phyloP scores from a whole-genome alignment of 2,113 vertebrate species.

The Lampris incognitus region DNA sequence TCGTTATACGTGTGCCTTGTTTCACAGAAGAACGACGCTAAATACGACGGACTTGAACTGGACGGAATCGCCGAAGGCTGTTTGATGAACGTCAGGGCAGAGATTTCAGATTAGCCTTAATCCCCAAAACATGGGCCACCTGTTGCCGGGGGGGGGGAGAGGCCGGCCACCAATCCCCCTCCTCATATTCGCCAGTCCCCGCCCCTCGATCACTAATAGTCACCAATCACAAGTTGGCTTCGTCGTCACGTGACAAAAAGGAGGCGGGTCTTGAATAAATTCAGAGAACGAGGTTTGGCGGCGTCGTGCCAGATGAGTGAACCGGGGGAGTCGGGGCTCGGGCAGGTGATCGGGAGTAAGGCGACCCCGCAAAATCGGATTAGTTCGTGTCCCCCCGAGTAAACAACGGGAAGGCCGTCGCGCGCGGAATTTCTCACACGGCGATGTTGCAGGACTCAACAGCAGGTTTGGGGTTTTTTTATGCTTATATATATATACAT shows the following conservation, averaged over 20 bases:
- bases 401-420: background rate
- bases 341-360: background rate
- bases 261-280: background rate
- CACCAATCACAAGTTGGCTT: constrained; percentile 31
- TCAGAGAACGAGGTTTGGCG: background rate
- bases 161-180: too few relatives aligned
- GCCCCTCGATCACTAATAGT: too few relatives aligned
- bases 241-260: constrained; percentile 34
- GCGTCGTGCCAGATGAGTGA: background rate
- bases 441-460: constrained; percentile 58
- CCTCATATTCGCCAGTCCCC: too few relatives aligned
- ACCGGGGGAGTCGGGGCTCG: background rate
- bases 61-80: too few relatives aligned
- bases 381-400: constrained; percentile 17
- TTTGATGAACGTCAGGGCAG: too few relatives aligned
- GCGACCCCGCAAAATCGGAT: constrained; percentile 18
- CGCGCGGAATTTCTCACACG: constrained; percentile 6
- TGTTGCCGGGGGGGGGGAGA: too few relatives aligned
- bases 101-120: too few relatives aligned
- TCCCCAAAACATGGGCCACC: too few relatives aligned
- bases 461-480: constrained; percentile 38
- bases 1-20: too few relatives aligned
- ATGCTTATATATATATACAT: background rate
- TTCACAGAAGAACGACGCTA: too few relatives aligned
- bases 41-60: too few relatives aligned